Evolutionary conservation across 2,113 vertebrate genomes (phyloP).

Genomic region (Bujurquina vittata): DNA sequence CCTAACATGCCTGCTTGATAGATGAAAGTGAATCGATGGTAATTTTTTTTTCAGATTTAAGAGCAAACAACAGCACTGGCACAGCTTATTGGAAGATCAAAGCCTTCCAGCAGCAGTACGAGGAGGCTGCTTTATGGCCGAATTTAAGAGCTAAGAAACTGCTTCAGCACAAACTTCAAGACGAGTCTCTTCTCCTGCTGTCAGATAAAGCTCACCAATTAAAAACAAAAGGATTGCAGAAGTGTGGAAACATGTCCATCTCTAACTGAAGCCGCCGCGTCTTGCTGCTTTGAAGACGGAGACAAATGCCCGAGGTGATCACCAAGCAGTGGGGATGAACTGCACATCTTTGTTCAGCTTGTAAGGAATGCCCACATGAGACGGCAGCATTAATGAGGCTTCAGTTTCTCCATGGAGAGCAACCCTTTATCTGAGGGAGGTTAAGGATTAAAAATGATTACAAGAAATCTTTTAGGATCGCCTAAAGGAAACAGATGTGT

Average conservation of each 20-base stretch:
- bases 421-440: background rate
- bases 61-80: background rate
- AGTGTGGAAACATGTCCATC: background rate
- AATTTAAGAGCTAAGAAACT: background rate
- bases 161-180: background rate
- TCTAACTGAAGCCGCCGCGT: background rate
- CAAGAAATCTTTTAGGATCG: background rate
- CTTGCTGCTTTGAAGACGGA: conserved; percentile 12
- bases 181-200: background rate
- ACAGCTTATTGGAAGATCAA: conserved; percentile 2
- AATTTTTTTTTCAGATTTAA: background rate
- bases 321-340: background rate
- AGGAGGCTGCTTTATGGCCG: background rate
- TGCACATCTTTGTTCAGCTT: background rate
- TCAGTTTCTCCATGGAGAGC: background rate
- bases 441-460: background rate
- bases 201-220: conserved; percentile 5
- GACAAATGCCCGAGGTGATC: conserved; percentile 13
- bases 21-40: background rate
- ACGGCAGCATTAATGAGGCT: conserved; percentile 2
- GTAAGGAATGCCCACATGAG: background rate
- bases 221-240: background rate
- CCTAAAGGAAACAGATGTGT: background rate
- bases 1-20: background rate
- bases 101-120: background rate